Base-by-base conservation (phyloP, 2,113 vertebrate species). In the Cryptomyrus ogoouensis region DNA sequence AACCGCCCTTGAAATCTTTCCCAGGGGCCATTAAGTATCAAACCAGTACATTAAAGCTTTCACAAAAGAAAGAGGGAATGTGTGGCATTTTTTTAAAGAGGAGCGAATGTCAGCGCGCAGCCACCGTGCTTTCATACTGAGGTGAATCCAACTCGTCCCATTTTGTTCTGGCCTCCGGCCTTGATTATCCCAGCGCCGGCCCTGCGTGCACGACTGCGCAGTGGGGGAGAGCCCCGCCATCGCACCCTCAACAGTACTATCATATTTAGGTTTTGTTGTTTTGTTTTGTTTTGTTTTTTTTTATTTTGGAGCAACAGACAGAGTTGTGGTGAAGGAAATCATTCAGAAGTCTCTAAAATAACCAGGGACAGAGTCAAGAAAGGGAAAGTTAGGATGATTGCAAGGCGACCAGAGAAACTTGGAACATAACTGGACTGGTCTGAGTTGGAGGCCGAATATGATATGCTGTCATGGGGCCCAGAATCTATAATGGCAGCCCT, bases 21-120 rank as follows among this genome's bases (percentile, higher is more conserved):
- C 87, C 88, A 53, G 88, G 90, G 91, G 90, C 90, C 80, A 90
- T 91, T 93, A 88, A 42, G 47, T 91, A 91, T 90, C 90, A 89
- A 91, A 91, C 90, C 85, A 21, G 66, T 91, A 83, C 88, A 91
- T 92, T 91, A 90, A 88, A 90, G 89, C 88, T 84, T 56, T 19
- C 53, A 19, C 88, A 90, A 52, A 62, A 87, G 62, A 70, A 31
- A 13, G 62, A 27, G 31, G 42, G 89, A 21, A 44, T 15, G 83
- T 31, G 58, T 74, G 44, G 88, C 21, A 19, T 88, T 88, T 62
- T 58, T 74, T 49, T 74, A 49, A 88, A 74, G 42, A 44, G 49
- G n/a, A 27, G 66, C 10, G 42, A 88, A 35, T 70, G 47, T 70
- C n/a, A 27, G 62, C 9, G 3, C 0, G 9, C 10, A 27, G 24